Evolutionary conservation across 2,888 invertebrate species (phyloP).

Genomic region (Ornithoptera priamus): DNA sequence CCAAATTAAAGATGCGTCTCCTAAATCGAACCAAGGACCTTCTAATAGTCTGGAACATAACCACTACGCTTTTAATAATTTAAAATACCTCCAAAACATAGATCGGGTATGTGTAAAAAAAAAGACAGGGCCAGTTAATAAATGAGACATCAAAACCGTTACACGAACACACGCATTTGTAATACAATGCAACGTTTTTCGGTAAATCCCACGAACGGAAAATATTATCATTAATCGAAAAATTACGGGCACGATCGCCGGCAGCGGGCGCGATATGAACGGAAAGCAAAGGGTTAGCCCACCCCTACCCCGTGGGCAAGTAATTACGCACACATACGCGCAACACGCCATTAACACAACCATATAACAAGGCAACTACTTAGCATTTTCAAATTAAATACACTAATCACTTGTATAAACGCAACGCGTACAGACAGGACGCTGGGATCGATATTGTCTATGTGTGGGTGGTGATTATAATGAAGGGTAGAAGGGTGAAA

Average conservation of each 20-base stretch:
- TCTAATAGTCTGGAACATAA: too few species aligned
- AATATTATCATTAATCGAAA: conserved; percentile 61
- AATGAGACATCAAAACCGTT: too few species aligned
- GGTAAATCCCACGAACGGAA: conserved; percentile 42
- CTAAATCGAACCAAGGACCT: too few species aligned
- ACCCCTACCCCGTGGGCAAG: conserved; percentile 52
- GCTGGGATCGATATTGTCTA: conserved; percentile 67
- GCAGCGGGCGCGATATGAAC: conserved; percentile 57
- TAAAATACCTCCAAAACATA: too few species aligned
- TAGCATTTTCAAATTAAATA: conserved; percentile 81
- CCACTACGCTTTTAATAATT: too few species aligned
- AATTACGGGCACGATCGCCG: conserved; percentile 67
- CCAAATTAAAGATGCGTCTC: too few species aligned
- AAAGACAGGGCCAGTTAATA: too few species aligned
- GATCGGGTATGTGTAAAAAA: too few species aligned
- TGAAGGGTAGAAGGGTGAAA: conserved; percentile 78
- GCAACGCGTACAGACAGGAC: conserved; percentile 58
- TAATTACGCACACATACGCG: conserved; percentile 64
- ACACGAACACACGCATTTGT: too few species aligned
- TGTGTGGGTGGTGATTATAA: conserved; percentile 77
- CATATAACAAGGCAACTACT: conserved; percentile 77
- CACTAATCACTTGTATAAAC: conserved; percentile 79
- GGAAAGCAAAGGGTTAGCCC: conserved; percentile 64
- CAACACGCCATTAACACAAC: conserved; percentile 57
- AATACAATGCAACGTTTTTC: too few species aligned